Evolutionary conservation across 2,113 vertebrate genomes (phyloP), one percentile per base, ranked within the genome.

Genomic region (Bambusicola thoracicus): DNA sequence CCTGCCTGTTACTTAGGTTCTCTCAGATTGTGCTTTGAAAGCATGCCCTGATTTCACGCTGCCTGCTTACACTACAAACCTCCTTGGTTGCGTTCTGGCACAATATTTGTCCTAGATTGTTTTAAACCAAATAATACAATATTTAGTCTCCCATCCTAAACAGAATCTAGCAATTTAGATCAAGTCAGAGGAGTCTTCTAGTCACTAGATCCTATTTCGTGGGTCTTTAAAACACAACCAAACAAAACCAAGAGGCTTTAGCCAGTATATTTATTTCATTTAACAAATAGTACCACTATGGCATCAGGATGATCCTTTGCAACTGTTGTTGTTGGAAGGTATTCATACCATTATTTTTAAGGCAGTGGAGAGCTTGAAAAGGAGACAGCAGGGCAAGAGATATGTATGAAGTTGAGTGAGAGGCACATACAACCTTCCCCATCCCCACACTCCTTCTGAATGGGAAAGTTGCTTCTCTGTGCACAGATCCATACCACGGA

Each of bases 1-100:
- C 76, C 48, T 46, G 8, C 2, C 0, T 8, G 30, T 16, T 88
- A 43, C 41, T 75, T 59, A 41, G 0, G 0, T 24, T 55, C 65
- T 29, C 38, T 63, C 63, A 14, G 6, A 4, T 15, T 73, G 58
- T 80, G 59, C 34, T 61, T 48, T 62, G 48, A 66, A 85, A 89
- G 48, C 40, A 20, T 5, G 20, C 5, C 5, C 62, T 32, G 40
- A 38, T 32, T 56, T 34, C 55, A 36, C 8, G 7, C n/a, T 21
- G 20, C 29, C 38, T 61, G 12, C 18, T 73, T 36, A 66, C 48
- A 30, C 0, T 1, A 43, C 43, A 66, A 27, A 66, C 29, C 19
- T 62, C 38, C 46, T 58, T 68, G 58, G 53, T 1, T 27, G 51
- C 4, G 2, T 56, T 82, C 72, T 62, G 32, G 20, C 34, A 91